These are phyloP conservation scores for Neuroterus valhalla DNA, from an alignment of 1,140 invertebrate species.

Conservation along the genomic window DNA sequence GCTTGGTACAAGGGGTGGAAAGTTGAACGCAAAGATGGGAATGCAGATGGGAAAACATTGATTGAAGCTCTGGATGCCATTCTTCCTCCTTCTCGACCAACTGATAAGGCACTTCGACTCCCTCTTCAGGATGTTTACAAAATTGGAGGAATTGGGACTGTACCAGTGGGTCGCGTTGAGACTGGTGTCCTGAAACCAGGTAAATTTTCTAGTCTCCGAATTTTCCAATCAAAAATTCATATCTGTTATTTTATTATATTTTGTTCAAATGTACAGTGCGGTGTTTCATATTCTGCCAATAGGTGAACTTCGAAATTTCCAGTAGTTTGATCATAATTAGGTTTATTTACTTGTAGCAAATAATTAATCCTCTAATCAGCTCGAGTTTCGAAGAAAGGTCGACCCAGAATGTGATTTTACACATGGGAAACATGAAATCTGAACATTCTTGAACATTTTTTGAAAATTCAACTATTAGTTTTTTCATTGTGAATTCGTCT, in stretches of 20 bases:
- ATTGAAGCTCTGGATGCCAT: constrained; percentile 97
- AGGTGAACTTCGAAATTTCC: too few relatives aligned
- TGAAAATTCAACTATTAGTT: too few relatives aligned
- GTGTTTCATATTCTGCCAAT: too few relatives aligned
- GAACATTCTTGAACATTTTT: too few relatives aligned
- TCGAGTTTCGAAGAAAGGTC: too few relatives aligned
- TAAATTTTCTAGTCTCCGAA: constrained; percentile 60
- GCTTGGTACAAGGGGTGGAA: constrained; percentile 98
- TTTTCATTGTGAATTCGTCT: too few relatives aligned
- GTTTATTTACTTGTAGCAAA: too few relatives aligned
- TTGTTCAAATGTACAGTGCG: too few relatives aligned
- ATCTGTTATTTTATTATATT: neutral
- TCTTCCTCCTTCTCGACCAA: constrained; percentile 93
- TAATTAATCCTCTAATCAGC: too few relatives aligned
- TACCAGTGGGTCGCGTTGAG: constrained; percentile 97
- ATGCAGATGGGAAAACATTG: constrained; percentile 91
- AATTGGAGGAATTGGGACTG: constrained; percentile 98
- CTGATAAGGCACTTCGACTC: constrained; percentile 96
- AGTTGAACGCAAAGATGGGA: constrained; percentile 93
- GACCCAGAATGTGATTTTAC: too few relatives aligned
- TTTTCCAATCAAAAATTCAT: neutral
- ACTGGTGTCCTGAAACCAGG: constrained; percentile 94
- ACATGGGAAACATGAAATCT: too few relatives aligned
- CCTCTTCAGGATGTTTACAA: constrained; percentile 99
- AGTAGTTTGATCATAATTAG: too few relatives aligned